Percentiles rank a stretch among this genome's conserved stretches.
Evolutionary conservation across 2,113 vertebrate genomes (phyloP).

Genomic region (Sinocyclocheilus anshuiensis): DNA sequence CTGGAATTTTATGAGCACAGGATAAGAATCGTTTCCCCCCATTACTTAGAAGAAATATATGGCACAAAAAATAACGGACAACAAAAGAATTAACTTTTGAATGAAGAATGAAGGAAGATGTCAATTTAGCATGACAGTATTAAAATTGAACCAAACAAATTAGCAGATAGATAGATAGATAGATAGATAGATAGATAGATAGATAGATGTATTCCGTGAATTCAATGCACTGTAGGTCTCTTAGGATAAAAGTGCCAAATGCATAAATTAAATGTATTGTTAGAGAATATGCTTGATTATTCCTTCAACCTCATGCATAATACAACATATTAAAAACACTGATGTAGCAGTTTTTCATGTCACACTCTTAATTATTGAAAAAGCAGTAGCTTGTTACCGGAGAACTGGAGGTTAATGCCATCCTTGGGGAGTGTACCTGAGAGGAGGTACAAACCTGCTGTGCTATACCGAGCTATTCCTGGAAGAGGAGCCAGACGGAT

Average conservation of each 20-base stretch:
- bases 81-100: too few species aligned
- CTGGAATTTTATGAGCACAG: too few species aligned
- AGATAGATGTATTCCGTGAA: not conserved
- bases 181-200: too few species aligned
- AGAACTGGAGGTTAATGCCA: constrained; percentile 32
- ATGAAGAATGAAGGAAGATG: not conserved
- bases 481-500: constrained; percentile 57
- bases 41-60: too few species aligned
- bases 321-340: not conserved
- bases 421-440: constrained; percentile 19
- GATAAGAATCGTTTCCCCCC: too few species aligned
- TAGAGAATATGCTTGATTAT: not conserved
- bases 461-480: constrained; percentile 55
- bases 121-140: not conserved
- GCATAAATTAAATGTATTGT: not conserved
- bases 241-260: not conserved
- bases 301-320: not conserved
- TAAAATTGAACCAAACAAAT: not conserved
- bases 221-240: not conserved
- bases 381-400: not conserved
- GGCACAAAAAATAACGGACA: too few species aligned
- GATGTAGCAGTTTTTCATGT: not conserved
- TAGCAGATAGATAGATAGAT: too few species aligned
- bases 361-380: not conserved
- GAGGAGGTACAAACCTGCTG: constrained; percentile 16